Base-by-base conservation (phyloP, 2,888 invertebrate genomes). In the Nephrotoma flavescens region DNA sequence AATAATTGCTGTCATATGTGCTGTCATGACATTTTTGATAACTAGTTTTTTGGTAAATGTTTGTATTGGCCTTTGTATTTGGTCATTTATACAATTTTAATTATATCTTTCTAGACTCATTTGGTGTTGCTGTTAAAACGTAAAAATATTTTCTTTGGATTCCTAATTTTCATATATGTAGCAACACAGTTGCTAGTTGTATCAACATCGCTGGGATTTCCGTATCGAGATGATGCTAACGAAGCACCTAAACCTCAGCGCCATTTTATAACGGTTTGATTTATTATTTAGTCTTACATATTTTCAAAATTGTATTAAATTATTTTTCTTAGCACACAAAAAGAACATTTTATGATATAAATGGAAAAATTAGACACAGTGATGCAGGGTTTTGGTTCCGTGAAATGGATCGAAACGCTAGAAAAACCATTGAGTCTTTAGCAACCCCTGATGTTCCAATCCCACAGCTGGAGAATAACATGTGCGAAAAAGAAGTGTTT, bases 121-220 rank as follows among this genome's bases (percentile, higher is more conserved):
- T 87, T 91, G 44, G 88, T 90, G 15, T 89, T 89, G 71, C 88
- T 91, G 6, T 88, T 91, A 2, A 89, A 89, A 87, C 89, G 88
- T 87, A 89, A 89, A 83, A 89, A 88, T 86, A 88, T 89, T 19
- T 88, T 90, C 71, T 87, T 91, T 42, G 87, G 89, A 4, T 87
- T 89, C 11, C 84, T 91, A 44, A 88, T 89, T 52, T 88, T 89
- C 9, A 88, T 90, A 15, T 89, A 89, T 87, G 85, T 90, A 7
- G 88, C 90, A 19, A 89, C 90, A 31, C 88, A 90, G 52, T 89
- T 89, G 52, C 88, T 90, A 19, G 88, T 90, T 12, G 90, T 92
- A 1, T 89, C 89, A 31, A 89, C 90, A 41, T 90, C 92, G 4
- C 89, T 93, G 41, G 94, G 94, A 5, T 93, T 93, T 88, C 94